phyloP scores from a whole-genome alignment of 2,888 invertebrate genomes.

The Alentia gelatinosa region DNA sequence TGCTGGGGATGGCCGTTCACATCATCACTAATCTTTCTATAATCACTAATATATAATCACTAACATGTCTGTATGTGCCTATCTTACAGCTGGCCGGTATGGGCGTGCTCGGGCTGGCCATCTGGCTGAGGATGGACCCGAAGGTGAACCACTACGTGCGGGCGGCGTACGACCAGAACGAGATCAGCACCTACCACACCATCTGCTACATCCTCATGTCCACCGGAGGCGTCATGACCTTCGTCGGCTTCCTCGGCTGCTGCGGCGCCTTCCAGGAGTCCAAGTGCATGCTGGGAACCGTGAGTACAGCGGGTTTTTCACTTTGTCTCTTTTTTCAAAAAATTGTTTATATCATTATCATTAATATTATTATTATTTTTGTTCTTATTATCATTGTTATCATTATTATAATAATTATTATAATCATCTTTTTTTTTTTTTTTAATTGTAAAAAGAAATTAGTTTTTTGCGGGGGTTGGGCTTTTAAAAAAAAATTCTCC shows the following conservation, averaged over 20 bases:
- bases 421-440: too few relatives aligned
- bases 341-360: too few relatives aligned
- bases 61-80: neutral
- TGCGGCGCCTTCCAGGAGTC: slow-evolving; percentile 89
- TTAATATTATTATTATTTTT: neutral
- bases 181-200: slow-evolving; percentile 84
- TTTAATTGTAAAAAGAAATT: too few relatives aligned
- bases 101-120: slow-evolving; percentile 85
- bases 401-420: too few relatives aligned
- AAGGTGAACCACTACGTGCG: slow-evolving; percentile 86
- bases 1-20: slow-evolving; percentile 86
- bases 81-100: slow-evolving; percentile 86
- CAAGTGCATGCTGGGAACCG: slow-evolving; percentile 87
- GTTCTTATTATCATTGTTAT: neutral
- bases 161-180: slow-evolving; percentile 83
- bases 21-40: too few relatives aligned
- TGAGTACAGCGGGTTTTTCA: slow-evolving; percentile 83
- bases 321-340: neutral
- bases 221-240: slow-evolving; percentile 86
- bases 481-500: too few relatives aligned
- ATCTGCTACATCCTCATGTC: slow-evolving; percentile 87
- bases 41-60: neutral
- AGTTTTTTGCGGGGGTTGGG: too few relatives aligned
- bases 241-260: slow-evolving; percentile 90
- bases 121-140: slow-evolving; percentile 88